Evolutionary conservation across 2,797 vertebrate genomes (phyloP), one percentile per base, ranked within the genome.

Genomic region (Pantherophis alleghaniensis): DNA sequence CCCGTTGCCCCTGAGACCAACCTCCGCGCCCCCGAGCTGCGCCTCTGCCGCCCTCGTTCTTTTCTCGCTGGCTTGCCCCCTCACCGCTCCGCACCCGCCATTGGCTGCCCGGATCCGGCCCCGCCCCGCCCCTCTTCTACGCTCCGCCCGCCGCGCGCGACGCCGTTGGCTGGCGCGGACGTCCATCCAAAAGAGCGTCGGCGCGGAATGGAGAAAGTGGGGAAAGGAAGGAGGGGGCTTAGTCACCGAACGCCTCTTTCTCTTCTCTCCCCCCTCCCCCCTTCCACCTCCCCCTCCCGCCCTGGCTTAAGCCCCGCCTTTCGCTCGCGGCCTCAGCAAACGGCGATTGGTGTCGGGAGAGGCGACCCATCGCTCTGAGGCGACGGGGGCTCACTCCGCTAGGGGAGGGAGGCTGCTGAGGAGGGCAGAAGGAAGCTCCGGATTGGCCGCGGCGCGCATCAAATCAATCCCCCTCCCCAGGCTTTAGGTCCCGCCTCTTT

Each of bases 311-410:
- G 57, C 22, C 0, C 1, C 0, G 1, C 18, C 57, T 59, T 90
- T 89, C 79, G 91, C 20, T 0, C 0, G 0, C 94, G 88, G 60
- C 28, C 47, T 1, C 9, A 6, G 13, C 18, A 14, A 69, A 18
- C 90, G 7, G 24, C 24, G 66, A 96, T 91, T 94, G 94, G 93
- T 55, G 53, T 7, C 91, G 42, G 14, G 0, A 2, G 0, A 0
- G 0, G 0, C 0, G 0, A 0, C 95, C 93, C 95, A 94, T 96
- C 0, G 20, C 2, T 0, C 0, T 0, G 1, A 7, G 0, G 13
- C 0, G 0, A 3, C 0, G 0, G 9, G 7, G 89, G 9, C 89
- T 88, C 90, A 22, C 89, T 79, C 20, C 51, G 10, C 7, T 79
- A 87, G 91, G 37, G 90, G 92, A 92, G 92, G 92, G 94, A 94